Conservation (phyloP, 2,797 vertebrate genomes). For the Gobionotothen gibberifrons region DNA sequence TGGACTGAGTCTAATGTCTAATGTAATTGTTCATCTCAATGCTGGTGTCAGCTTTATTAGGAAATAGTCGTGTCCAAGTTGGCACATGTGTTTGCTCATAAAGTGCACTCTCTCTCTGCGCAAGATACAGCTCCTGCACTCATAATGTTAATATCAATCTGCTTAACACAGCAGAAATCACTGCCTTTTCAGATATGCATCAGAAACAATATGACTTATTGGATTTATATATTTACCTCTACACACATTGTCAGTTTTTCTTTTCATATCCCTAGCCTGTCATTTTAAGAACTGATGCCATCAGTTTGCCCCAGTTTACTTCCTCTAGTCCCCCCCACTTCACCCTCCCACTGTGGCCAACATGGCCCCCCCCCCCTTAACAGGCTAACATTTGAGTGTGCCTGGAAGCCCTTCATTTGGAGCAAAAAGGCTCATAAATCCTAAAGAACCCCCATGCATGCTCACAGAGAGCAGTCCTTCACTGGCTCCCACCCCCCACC, state of each 20-base stretch:
- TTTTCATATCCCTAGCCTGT: background rate
- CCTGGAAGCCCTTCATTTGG: constrained; percentile 31
- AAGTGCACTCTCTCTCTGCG: background rate
- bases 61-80: constrained; percentile 24
- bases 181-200: background rate
- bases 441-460: constrained; percentile 33
- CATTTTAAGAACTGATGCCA: constrained; percentile 6
- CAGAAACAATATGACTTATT: background rate
- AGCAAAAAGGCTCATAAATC: constrained; percentile 44
- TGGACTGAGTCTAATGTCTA: background rate
- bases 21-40: background rate
- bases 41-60: constrained; percentile 8
- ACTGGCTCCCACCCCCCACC: constrained; percentile 6
- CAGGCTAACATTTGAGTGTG: constrained; percentile 34
- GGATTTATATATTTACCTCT: background rate
- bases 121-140: background rate
- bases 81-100: constrained; percentile 25
- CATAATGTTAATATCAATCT: background rate
- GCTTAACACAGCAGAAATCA: background rate
- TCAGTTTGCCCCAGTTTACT: constrained; percentile 4
- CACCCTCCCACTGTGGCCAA: constrained; percentile 32
- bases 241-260: too few relatives aligned
- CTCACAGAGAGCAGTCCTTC: constrained; percentile 12
- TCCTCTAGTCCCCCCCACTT: background rate
- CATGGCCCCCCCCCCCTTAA: constrained; percentile 7